A percentile compares a stretch with the other conserved stretches of the same genome.
Conservation (phyloP, 2,113 vertebrate genomes). For the Dicentrarchus labrax region DNA sequence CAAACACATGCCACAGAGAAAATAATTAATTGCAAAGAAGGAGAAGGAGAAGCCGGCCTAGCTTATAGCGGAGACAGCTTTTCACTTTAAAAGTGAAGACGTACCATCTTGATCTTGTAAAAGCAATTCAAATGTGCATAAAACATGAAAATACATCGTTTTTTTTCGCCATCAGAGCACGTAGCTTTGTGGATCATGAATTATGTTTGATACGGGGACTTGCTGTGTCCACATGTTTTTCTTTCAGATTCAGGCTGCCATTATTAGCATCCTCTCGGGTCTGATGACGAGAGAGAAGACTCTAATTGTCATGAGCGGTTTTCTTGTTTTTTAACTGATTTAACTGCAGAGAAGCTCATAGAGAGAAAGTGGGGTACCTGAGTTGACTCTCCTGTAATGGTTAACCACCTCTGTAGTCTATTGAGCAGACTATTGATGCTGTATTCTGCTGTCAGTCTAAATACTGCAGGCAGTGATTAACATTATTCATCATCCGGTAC, state of each 20-base stretch:
- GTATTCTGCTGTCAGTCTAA: slow-evolving; percentile 58
- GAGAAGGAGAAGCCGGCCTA: slow-evolving; percentile 70
- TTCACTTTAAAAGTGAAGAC: slow-evolving; percentile 75
- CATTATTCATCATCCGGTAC: slow-evolving; percentile 47
- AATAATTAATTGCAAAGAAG: slow-evolving; percentile 85
- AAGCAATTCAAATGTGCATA: slow-evolving; percentile 83
- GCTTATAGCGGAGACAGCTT: slow-evolving; percentile 74
- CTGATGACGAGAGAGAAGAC: slow-evolving; percentile 42
- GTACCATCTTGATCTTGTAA: slow-evolving; percentile 84
- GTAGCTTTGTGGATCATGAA: slow-evolving; percentile 72
- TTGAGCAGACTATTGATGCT: slow-evolving; percentile 41
- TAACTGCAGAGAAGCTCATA: slow-evolving; percentile 34
- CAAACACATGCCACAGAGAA: slow-evolving; percentile 81
- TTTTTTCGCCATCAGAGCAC: slow-evolving; percentile 71
- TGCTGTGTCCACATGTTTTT: slow-evolving; percentile 77
- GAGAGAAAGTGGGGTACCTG: slow-evolving; percentile 20
- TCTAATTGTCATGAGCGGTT: slow-evolving; percentile 73
- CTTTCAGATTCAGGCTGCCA: slow-evolving; percentile 46
- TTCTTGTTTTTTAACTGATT: slow-evolving; percentile 6
- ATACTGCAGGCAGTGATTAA: slow-evolving; percentile 55
- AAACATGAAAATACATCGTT: slow-evolving; percentile 85
- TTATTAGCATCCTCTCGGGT: slow-evolving; percentile 49
- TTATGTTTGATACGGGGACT: slow-evolving; percentile 75
- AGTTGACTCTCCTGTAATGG: slow-evolving; percentile 38
- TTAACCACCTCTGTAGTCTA: slow-evolving; percentile 31